These are phyloP conservation scores for Porphyrio hochstetteri DNA, from an alignment of 2,113 vertebrate genomes.

Conservation along the genomic window DNA sequence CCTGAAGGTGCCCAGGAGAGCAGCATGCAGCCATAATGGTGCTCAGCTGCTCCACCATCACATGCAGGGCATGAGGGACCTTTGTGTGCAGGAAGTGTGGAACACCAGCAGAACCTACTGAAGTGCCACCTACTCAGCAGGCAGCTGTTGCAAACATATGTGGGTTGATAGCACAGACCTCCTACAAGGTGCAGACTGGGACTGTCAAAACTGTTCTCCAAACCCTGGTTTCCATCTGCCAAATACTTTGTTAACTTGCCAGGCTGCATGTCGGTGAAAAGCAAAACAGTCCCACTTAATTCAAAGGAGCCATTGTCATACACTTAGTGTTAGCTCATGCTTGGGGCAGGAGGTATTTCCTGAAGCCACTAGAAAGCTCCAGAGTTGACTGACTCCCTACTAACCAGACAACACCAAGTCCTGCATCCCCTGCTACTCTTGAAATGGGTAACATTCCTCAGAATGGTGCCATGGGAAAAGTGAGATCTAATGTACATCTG, in stretches of 20 bases:
- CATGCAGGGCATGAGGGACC: too few relatives aligned
- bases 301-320: background rate
- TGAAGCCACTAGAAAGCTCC: background rate
- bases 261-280: background rate
- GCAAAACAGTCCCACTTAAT: background rate
- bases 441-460: background rate
- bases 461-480: background rate
- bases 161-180: background rate
- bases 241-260: background rate
- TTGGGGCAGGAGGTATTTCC: background rate
- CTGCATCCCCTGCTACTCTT: background rate
- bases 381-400: background rate
- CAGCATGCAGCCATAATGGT: rapidly evolving
- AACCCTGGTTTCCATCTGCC: background rate
- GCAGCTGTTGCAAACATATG: background rate
- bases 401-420: background rate
- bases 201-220: background rate
- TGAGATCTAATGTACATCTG: rapidly evolving
- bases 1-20: background rate
- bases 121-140: rapidly evolving
- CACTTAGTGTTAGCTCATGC: background rate
- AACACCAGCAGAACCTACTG: background rate
- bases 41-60: background rate
- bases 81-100: background rate
- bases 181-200: too few relatives aligned